These are phyloP conservation scores for Bruchidius siliquastri DNA, from an alignment of 2,888 invertebrate species.

Conservation along the genomic window DNA sequence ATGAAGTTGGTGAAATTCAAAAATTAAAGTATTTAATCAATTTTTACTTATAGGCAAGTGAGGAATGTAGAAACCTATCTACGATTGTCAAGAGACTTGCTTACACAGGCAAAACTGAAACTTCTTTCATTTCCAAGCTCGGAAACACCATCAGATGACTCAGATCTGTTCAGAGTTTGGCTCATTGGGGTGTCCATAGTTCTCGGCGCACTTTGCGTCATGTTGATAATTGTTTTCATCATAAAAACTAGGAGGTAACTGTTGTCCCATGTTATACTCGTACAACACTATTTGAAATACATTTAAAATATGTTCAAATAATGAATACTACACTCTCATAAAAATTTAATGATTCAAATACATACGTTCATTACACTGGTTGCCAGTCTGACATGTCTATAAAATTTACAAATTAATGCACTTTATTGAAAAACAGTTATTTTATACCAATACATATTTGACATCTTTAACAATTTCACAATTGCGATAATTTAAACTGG, in stretches of 20 bases:
- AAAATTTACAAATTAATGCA: too few species aligned
- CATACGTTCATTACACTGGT: too few species aligned
- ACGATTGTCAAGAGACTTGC: constrained; percentile 24
- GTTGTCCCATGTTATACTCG: neutral
- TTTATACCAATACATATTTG: too few species aligned
- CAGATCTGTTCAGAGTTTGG: constrained; percentile 36
- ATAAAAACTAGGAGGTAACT: constrained; percentile 55
- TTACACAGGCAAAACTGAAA: constrained; percentile 18
- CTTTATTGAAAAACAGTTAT: too few species aligned
- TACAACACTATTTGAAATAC: too few species aligned
- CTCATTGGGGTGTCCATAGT: constrained; percentile 53
- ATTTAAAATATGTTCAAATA: too few species aligned
- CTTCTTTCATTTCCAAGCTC: constrained; percentile 25
- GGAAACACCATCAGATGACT: constrained; percentile 34
- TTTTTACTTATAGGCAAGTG: constrained; percentile 28
- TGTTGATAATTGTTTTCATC: constrained; percentile 54
- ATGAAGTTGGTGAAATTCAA: neutral
- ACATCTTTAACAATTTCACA: too few species aligned
- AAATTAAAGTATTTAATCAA: neutral
- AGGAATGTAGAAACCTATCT: constrained; percentile 26
- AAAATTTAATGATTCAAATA: too few species aligned
- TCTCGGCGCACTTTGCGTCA: constrained; percentile 50
- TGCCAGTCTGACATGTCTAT: too few species aligned
- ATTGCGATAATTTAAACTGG: too few species aligned
- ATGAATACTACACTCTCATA: too few species aligned